phyloP scores from a whole-genome alignment of 2,888 invertebrate species.

The Drosophila nr. fundita region DNA sequence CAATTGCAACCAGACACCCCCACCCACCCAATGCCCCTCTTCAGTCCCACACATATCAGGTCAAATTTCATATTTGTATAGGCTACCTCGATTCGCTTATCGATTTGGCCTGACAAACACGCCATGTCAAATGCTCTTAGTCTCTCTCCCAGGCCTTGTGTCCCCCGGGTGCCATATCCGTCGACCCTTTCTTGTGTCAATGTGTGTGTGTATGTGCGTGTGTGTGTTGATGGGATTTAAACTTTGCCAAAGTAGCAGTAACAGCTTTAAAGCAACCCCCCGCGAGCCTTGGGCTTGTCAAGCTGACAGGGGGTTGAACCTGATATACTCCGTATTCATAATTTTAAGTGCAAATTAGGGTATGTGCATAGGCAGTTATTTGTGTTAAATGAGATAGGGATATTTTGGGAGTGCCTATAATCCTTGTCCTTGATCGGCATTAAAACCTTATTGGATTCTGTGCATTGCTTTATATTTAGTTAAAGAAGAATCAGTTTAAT shows the following conservation, averaged over 20 bases:
- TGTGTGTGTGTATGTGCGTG: conserved; percentile 1
- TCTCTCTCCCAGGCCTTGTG: conserved; percentile 1
- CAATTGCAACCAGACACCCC: conserved; percentile 1
- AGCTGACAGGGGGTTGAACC: conserved; percentile 25
- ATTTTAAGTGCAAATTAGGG: neutral
- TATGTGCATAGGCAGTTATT: neutral
- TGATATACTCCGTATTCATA: conserved; percentile 33
- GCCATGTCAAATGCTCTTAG: conserved; percentile 36
- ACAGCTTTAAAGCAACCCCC: conserved; percentile 48
- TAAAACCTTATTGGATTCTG: neutral
- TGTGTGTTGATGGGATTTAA: conserved; percentile 32
- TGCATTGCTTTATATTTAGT: neutral
- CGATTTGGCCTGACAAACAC: conserved; percentile 49
- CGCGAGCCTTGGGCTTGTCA: neutral
- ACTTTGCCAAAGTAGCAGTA: conserved; percentile 22
- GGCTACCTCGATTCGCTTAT: conserved; percentile 44
- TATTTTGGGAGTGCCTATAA: neutral
- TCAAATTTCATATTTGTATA: conserved; percentile 3
- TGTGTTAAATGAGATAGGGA: neutral
- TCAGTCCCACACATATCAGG: neutral
- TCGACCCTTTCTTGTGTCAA: conserved; percentile 28
- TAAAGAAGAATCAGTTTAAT: neutral
- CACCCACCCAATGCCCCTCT: neutral
- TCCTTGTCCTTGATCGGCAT: neutral
- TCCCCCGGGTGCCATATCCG: conserved; percentile 16